Base-by-base conservation (phyloP, 2,888 invertebrate species). In the Dasypogon diadema region DNA sequence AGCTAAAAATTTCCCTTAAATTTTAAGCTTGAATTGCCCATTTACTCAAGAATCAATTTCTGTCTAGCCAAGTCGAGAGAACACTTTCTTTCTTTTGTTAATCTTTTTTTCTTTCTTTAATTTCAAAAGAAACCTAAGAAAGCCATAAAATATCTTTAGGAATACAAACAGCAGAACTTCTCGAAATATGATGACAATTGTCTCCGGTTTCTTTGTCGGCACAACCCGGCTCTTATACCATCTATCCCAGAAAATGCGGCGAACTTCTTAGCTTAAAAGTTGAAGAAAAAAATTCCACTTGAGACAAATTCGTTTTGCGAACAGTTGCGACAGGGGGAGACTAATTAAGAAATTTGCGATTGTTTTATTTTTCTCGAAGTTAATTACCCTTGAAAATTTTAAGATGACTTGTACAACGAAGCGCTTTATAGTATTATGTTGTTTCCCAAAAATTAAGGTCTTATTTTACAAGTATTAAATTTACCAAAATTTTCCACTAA, bases 131-230 rank as follows among this genome's bases (percentile, higher is more conserved):
- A 42, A 42, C 42, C n/a, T 6, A 58, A 58, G 37, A 60, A 42
- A 12, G 60, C 37, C 60, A 60, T 60, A 60, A 60, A n/a, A 60
- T 60, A 60, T 34, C 60, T 60, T 60, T 1, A 16, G 37, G 5
- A 10, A 30, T 21, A 60, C 34, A 60, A 60, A 42, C 34, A 37
- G 37, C 30, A 2, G 48, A n/a, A n/a, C 3, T 21, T 5, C 65
- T 8, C 65, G n/a, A n/a, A 65, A 65, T 12, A 16, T 22, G 14
- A 46, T 65, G 65, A 65, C 65, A 65, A 65, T 65, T 65, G 65
- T 65, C 65, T 65, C 46, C 65, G 65, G 65, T 48, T 21, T 65
- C 65, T 65, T 65, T 65, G 65, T 65, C 65, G 65, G 65, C 65
- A 12, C 21, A 14, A 24, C 14, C 16, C 10, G 58, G 14, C 14